Conservation (phyloP, 2,888 invertebrate species). For the Diaprepes abbreviatus region DNA sequence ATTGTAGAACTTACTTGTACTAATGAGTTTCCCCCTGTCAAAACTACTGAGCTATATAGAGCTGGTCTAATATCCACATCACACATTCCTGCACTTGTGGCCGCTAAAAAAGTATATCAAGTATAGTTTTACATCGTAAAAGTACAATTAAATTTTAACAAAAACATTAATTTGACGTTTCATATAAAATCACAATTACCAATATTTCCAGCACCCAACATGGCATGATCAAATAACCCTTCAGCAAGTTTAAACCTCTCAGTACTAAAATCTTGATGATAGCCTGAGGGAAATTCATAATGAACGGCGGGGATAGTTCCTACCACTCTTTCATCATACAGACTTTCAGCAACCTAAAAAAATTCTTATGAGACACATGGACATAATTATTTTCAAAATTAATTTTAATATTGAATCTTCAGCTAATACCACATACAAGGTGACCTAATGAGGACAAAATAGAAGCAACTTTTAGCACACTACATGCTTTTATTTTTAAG, state of each 20-base stretch:
- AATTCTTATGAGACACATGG: too few species aligned
- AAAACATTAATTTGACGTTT: too few species aligned
- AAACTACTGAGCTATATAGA: conserved; percentile 94
- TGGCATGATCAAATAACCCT: conserved; percentile 94
- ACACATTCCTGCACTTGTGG: conserved; percentile 94
- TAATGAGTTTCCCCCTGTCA: conserved; percentile 95
- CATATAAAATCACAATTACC: conserved; percentile 68
- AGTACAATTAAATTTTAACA: too few species aligned
- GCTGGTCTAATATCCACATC: conserved; percentile 98
- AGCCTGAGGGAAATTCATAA: conserved; percentile 98
- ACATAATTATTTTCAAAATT: too few species aligned
- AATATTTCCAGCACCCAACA: conserved; percentile 91
- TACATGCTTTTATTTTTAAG: too few species aligned
- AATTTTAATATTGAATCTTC: too few species aligned
- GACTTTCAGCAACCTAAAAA: conserved; percentile 84
- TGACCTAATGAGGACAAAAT: too few species aligned
- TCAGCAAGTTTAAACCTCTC: conserved; percentile 96
- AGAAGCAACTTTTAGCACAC: too few species aligned
- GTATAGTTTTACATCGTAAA: too few species aligned
- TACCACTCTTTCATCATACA: conserved; percentile 90
- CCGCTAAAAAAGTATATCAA: conserved; percentile 64
- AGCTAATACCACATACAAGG: too few species aligned
- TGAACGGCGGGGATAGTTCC: conserved; percentile 91
- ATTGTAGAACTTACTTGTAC: conserved; percentile 73
- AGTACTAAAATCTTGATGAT: conserved; percentile 94